A percentile compares a stretch with the other conserved stretches of the same genome.
Evolutionary conservation across 1,140 invertebrate species (phyloP).

Genomic region (Cydia fagiglandana): DNA sequence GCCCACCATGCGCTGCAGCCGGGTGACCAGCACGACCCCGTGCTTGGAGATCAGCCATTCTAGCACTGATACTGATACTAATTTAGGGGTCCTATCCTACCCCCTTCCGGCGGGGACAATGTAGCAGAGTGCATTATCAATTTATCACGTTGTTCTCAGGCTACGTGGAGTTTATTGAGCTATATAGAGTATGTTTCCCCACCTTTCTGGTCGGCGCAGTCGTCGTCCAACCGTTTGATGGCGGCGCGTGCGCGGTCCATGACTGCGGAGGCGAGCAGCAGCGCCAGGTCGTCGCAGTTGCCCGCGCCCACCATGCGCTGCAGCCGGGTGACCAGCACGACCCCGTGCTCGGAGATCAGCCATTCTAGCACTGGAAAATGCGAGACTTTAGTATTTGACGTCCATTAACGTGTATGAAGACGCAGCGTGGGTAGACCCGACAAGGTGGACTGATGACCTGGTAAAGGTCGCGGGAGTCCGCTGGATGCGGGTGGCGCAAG

Average conservation of each 20-base stretch:
- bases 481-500: too few species aligned
- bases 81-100: too few species aligned
- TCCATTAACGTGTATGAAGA: too few species aligned
- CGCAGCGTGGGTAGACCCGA: too few species aligned
- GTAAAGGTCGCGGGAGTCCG: too few species aligned
- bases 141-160: too few species aligned
- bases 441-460: too few species aligned
- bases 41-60: conserved; percentile 74
- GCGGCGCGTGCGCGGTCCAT: conserved; percentile 51
- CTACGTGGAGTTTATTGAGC: too few species aligned
- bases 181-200: too few species aligned
- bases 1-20: conserved; percentile 67
- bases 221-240: neutral
- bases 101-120: too few species aligned
- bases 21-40: conserved; percentile 64
- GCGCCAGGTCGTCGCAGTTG: conserved; percentile 60
- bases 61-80: too few species aligned
- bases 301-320: conserved; percentile 66
- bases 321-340: conserved; percentile 68
- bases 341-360: conserved; percentile 69
- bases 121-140: too few species aligned
- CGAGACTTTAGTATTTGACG: neutral
- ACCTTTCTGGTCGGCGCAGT: neutral
- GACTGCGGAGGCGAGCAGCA: conserved; percentile 57
- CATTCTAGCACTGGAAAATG: conserved; percentile 64